These are phyloP conservation scores for Hippocampus guttulatus DNA, from an alignment of 2,113 vertebrate species.

Conservation along the genomic window DNA sequence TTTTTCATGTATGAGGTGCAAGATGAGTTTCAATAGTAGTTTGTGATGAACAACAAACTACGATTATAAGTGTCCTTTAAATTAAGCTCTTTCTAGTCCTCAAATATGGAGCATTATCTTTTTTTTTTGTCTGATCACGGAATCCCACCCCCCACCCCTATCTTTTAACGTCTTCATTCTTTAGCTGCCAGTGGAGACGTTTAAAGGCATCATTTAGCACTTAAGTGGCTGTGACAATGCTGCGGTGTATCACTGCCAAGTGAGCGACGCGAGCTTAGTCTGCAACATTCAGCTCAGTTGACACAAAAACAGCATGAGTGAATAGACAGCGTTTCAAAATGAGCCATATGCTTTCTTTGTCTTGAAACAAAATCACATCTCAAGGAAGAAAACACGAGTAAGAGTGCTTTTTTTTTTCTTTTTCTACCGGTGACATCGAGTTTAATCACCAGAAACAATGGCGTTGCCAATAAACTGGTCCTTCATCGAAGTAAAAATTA, in stretches of 20 bases:
- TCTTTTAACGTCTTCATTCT: constrained; percentile 6
- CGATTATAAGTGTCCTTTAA: background rate
- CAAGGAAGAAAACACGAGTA: constrained; percentile 8
- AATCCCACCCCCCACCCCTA: background rate
- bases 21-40: background rate
- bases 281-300: constrained; percentile 10
- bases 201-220: constrained; percentile 29
- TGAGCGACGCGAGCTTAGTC: constrained; percentile 18
- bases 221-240: constrained; percentile 22
- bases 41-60: background rate
- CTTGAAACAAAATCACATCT: constrained; percentile 1
- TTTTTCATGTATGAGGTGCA: background rate
- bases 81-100: background rate
- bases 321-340: background rate
- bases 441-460: background rate
- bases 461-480: background rate
- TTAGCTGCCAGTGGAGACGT: constrained; percentile 8
- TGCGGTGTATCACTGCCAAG: constrained; percentile 13
- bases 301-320: background rate
- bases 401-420: background rate
- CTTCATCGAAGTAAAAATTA: background rate
- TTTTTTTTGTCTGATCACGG: background rate
- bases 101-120: background rate
- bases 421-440: background rate
- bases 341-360: background rate